These are phyloP conservation scores for Pseudorasbora parva DNA, from an alignment of 2,113 vertebrate species.

Conservation along the genomic window DNA sequence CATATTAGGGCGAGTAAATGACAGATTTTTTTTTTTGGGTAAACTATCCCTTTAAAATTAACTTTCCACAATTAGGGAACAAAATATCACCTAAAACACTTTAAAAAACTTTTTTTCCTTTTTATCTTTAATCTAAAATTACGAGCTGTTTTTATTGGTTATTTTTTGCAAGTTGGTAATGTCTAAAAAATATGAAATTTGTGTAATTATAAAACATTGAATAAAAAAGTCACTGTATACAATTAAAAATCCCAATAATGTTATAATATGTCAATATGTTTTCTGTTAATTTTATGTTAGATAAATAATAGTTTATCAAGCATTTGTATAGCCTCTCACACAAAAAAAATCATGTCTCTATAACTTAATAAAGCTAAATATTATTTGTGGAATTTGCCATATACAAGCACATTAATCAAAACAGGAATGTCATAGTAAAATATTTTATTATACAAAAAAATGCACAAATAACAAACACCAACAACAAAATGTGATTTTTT, in stretches of 20 bases:
- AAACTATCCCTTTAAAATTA: no score
- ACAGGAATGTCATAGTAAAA: constrained; percentile 61
- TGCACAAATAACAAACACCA: constrained; percentile 52
- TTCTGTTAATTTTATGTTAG: neutral
- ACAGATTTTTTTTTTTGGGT: no score
- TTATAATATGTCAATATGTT: neutral
- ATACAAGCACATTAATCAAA: neutral
- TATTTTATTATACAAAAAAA: constrained; percentile 76
- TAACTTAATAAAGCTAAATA: no score
- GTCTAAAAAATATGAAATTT: no score
- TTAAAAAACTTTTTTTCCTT: no score
- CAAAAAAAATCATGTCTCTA: neutral
- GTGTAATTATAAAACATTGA: no score
- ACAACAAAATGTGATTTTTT: constrained; percentile 39
- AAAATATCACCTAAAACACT: neutral
- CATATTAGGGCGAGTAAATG: no score
- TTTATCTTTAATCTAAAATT: no score
- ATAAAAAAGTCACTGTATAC: neutral
- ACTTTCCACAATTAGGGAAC: neutral
- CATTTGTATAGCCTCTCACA: neutral
- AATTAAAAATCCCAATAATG: neutral
- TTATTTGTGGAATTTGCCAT: neutral
- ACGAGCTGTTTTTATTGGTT: no score
- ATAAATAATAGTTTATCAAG: neutral
- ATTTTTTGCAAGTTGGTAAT: no score